Base-by-base conservation (phyloP, 2,113 vertebrate species). In the Chrysochloris asiatica region DNA sequence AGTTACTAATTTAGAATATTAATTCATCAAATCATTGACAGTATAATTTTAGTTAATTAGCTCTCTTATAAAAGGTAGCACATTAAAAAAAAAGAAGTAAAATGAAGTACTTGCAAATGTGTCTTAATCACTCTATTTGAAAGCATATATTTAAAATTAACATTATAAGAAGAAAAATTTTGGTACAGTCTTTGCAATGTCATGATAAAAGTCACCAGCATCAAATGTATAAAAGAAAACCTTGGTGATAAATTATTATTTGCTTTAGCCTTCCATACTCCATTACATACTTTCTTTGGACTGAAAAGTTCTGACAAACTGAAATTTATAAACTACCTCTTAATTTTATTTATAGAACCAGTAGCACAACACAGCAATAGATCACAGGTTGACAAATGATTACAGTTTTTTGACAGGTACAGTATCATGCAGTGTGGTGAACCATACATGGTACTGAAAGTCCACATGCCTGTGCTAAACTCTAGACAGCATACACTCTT, bases 301-400 rank as follows among this genome's bases (percentile, higher is more conserved):
- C 54, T 78, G 79, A 92, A 94, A 86, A 61, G 80, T 88, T 94
- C 89, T 90, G 93, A 95, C 78, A 93, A 85, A 89, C 33, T 45
- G 59, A 78, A 90, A 96, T 89, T 95, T 95, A 94, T 71, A 38
- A 95, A 95, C 95, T 88, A 95, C 95, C 95, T 95, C 88, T 94
- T 90, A 80, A 41, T 48, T 95, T 95, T 95, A 95, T 95, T 95
- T 96, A 95, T 94, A 88, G 92, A 88, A 81, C 65, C 61, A 69
- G 67, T 56, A 81, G 65, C 72, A 77, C 72, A 79, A 69, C 86
- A 61, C 38, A 91, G 77, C 52, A 73, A 88, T 95, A 88, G 80
- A 90, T 96, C 86, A 95, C 67, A 65, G 83, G 88, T 47, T 92
- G 94, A 90, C 92, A 84, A 93, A 88, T 30, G 92, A 91, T 95